Conservation (phyloP, 1,140 invertebrate species). For the Drosophila baimaii region DNA sequence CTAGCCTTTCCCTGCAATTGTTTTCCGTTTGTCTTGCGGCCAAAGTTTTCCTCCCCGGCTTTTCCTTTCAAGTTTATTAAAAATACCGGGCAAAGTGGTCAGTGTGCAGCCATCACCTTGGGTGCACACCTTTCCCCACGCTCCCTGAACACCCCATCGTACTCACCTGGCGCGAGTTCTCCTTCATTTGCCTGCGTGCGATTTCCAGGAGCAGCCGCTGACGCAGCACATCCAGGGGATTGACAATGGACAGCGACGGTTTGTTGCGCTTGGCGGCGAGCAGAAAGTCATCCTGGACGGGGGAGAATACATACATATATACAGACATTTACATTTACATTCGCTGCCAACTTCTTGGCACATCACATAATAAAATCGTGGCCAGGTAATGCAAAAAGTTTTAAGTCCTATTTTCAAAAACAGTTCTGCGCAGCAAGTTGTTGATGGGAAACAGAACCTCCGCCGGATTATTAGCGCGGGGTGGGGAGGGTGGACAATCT, state of each 20-base stretch:
- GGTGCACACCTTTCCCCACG: neutral
- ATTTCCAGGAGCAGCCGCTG: constrained; percentile 90
- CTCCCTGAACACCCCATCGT: neutral
- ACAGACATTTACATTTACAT: constrained; percentile 48
- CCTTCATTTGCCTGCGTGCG: constrained; percentile 89
- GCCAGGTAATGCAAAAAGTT: constrained; percentile 44
- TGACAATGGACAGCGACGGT: constrained; percentile 91
- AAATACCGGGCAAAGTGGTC: constrained; percentile 63
- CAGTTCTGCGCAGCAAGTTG: constrained; percentile 22
- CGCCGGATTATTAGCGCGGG: neutral
- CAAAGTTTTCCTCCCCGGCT: constrained; percentile 58
- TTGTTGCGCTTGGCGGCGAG: constrained; percentile 85
- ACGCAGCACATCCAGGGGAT: constrained; percentile 91
- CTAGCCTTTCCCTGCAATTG: constrained; percentile 26
- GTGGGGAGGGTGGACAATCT: constrained; percentile 4
- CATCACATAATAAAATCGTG: constrained; percentile 32
- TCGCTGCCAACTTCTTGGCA: constrained; percentile 24
- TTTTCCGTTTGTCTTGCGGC: constrained; percentile 61
- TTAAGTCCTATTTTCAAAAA: constrained; percentile 31
- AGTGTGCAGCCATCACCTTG: constrained; percentile 9
- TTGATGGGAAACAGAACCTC: constrained; percentile 26
- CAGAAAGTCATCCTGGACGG: constrained; percentile 46
- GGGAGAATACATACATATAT: constrained; percentile 35
- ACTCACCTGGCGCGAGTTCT: constrained; percentile 86
- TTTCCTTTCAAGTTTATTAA: constrained; percentile 67